These are phyloP conservation scores for Trypoxylon attenuatum DNA, from an alignment of 2,888 invertebrate species.

Conservation along the genomic window DNA sequence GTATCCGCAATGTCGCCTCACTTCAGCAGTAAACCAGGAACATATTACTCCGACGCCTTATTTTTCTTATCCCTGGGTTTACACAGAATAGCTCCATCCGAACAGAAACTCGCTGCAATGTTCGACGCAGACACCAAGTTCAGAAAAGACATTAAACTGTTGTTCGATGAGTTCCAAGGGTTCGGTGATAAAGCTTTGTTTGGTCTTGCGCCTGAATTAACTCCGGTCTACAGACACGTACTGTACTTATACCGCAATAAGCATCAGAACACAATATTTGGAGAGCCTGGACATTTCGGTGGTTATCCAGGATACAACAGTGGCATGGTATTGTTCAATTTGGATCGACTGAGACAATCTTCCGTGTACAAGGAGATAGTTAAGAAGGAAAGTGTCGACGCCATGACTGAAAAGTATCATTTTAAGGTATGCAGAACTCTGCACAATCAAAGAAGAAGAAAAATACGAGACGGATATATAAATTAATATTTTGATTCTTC, in stretches of 20 bases:
- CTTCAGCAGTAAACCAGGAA: constrained; percentile 83
- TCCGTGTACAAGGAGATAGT: constrained; percentile 78
- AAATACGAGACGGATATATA: too few relatives aligned
- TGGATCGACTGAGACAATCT: constrained; percentile 81
- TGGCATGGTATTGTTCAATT: constrained; percentile 84
- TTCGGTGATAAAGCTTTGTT: constrained; percentile 81
- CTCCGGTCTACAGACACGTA: constrained; percentile 87
- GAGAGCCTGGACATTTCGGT: constrained; percentile 74
- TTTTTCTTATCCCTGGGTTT: constrained; percentile 87
- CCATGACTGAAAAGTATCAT: constrained; percentile 79
- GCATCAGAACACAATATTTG: constrained; percentile 80
- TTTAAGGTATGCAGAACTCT: constrained; percentile 79
- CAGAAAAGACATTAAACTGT: constrained; percentile 79
- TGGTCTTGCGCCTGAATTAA: constrained; percentile 84
- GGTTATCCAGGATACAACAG: constrained; percentile 88
- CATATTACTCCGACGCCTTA: constrained; percentile 86
- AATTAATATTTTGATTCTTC: too few relatives aligned
- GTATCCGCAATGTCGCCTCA: constrained; percentile 82
- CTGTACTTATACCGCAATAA: constrained; percentile 81
- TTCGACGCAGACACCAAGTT: constrained; percentile 88
- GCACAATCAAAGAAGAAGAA: too few relatives aligned
- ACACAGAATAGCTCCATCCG: constrained; percentile 80
- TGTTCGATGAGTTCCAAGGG: constrained; percentile 81
- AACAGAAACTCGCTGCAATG: constrained; percentile 80
- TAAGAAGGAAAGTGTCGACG: constrained; percentile 76